Percentiles rank a stretch among this genome's conserved stretches.
Conservation (phyloP, 2,888 invertebrate species). For the Mesorhabditis sp. region DNA sequence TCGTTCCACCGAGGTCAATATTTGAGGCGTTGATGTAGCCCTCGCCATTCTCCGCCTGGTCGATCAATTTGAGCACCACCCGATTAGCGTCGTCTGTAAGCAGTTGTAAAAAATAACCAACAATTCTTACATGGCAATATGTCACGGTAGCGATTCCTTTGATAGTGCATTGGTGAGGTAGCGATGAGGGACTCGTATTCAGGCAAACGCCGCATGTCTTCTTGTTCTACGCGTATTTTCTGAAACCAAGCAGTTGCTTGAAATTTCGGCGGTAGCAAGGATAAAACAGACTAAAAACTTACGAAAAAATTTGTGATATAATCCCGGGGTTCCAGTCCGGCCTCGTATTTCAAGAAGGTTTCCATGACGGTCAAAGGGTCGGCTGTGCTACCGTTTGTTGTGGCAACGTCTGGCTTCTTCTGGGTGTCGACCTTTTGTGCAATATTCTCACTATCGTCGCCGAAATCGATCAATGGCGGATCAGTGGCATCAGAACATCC, state of each 20-base stretch:
- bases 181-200: conserved; percentile 22
- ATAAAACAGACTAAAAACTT: neutral
- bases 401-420: too few species aligned
- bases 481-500: neutral
- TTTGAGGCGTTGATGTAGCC: conserved; percentile 51
- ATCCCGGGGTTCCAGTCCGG: conserved; percentile 3
- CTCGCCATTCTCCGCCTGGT: conserved; percentile 25
- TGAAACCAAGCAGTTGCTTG: conserved; percentile 17
- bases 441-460: neutral
- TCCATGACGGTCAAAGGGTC: conserved; percentile 10
- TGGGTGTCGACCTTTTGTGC: neutral
- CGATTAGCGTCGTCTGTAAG: conserved; percentile 47
- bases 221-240: conserved; percentile 41
- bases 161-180: conserved; percentile 24
- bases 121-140: conserved; percentile 44
- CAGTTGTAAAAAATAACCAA: neutral
- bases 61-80: conserved; percentile 25
- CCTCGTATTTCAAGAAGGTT: conserved; percentile 16
- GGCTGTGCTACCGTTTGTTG: neutral
- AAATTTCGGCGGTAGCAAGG: neutral
- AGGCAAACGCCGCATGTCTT: conserved; percentile 22
- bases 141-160: conserved; percentile 49
- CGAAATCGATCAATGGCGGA: neutral
- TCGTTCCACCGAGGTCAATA: conserved; percentile 28
- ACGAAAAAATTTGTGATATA: conserved; percentile 19